Evolutionary conservation across 2,888 invertebrate species (phyloP).

Genomic region (Rhogogaster chlorosoma): DNA sequence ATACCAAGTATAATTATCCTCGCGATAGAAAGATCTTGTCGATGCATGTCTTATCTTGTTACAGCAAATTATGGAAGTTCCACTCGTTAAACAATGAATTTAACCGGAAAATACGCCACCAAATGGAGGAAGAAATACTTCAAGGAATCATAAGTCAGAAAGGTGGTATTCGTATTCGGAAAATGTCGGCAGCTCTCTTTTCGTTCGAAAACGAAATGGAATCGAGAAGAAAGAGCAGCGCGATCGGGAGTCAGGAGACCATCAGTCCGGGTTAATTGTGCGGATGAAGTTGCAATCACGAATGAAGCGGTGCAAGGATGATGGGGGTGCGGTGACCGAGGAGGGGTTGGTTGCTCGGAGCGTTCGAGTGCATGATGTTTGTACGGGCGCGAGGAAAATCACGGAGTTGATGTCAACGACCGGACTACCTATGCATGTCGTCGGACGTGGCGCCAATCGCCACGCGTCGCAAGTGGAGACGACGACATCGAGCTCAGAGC

Average conservation of each 20-base stretch:
- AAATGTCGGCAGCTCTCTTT: not conserved
- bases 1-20: not conserved
- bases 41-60: not conserved
- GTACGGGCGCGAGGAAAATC: constrained; percentile 70
- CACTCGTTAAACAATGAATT: not conserved
- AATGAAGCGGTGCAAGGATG: constrained; percentile 47
- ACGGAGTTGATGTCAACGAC: constrained; percentile 73
- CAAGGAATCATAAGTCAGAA: not conserved
- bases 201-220: constrained; percentile 36
- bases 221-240: not conserved
- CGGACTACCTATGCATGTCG: constrained; percentile 55
- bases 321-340: constrained; percentile 43
- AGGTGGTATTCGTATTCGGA: not conserved
- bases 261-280: constrained; percentile 18
- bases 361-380: constrained; percentile 59
- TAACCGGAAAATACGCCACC: not conserved
- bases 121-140: not conserved
- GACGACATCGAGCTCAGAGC: constrained; percentile 5
- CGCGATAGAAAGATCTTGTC: not conserved
- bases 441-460: constrained; percentile 41
- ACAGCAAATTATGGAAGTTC: not conserved
- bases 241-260: not conserved
- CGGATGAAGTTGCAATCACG: constrained; percentile 65
- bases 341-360: constrained; percentile 46
- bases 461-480: constrained; percentile 11